Base-by-base conservation (phyloP, 2,888 invertebrate genomes). In the Kuschelorhynchus macadamiae region DNA sequence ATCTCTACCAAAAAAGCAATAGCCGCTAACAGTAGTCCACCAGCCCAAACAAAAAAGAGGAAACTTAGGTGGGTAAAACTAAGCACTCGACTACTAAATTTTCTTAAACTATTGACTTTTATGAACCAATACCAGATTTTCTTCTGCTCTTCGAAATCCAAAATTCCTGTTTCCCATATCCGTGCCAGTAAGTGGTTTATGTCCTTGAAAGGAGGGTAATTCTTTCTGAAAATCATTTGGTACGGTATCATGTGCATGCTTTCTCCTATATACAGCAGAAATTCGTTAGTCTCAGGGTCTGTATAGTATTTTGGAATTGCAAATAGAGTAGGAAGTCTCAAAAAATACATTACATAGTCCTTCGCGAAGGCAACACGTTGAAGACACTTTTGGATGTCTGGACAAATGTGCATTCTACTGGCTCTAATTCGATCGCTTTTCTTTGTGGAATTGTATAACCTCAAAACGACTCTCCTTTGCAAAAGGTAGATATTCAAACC, bases 191-290 rank as follows among this genome's bases (percentile, higher is more conserved):
- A 41, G 2, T 9, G 3, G 21, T 52, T 52, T 0, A 61, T 32
- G 14, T 50, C 61, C 12, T 61, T 30, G 14, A 42, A 61, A 17
- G 52, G 21, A 8, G 61, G 50, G 17, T 18, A 50, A 17, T 18
- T 41, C 12, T 42, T 61, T 20, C 20, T 16, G 32, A 61, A 50
- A 20, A 52, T 41, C 33, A 52, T 52, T 17, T 61, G 61, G 18
- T 42, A 25, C 0, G 42, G 52, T 11, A 47, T 8, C 11, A 11
- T 1, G 4, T 16, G 36, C 0, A 52, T 12, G 14, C 12, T 33
- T 20, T 12, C 9, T 0, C 42, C 50, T 7, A 52, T 32, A 20
- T 30, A 5, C 8, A 61, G 9, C 4, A 42, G 32, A 11, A 32
- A 32, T 18, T 61, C 32, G 8, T 18, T 20, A 8, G 50, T 42